Base-by-base conservation (phyloP, 2,888 invertebrate genomes). In the Coenonympha glycerion region DNA sequence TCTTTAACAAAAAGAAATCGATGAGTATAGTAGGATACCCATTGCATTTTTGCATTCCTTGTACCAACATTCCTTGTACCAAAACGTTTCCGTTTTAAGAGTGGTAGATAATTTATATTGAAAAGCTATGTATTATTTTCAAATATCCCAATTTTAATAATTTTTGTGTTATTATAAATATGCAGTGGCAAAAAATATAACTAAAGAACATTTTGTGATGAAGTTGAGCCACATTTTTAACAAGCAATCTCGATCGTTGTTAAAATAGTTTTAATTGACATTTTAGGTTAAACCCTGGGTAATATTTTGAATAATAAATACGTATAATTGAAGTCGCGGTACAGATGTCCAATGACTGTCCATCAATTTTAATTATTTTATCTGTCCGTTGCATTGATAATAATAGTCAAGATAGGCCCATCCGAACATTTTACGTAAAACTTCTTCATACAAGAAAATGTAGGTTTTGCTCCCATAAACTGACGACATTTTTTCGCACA, bases 11-110 rank as follows among this genome's bases (percentile, higher is more conserved):
- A 26, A 45, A 49, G 48, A 51, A 47, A n/a, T n/a, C n/a, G n/a
- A n/a, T n/a, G n/a, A n/a, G 44, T 52, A 46, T 48, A 37, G 47
- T 26, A 53, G 47, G 49, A 51, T 54, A 52, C 46, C 39, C 18
- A 37, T 39, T 51, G 58, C 56, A 58, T 59, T 59, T 54, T 58
- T 58, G 47, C 42, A 40, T 39, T 18, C 15, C 33, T 30, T 37
- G n/a, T n/a, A n/a, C n/a, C 28, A 15, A 21, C 42, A 40, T 39
- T 18, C 15, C 33, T 30, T 37, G n/a, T n/a, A n/a, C n/a, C 28
- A 15, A 21, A 47, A 44, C 13, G 15, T 45, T 36, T 36, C 33
- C 42, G 26, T 21, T 33, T 33, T 33, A 33, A 21, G 22, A n/a
- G 21, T 21, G 22, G 5, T 39, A n/a, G 39, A 11, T 39, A 3